Percentiles rank a stretch among this genome's conserved stretches.
Evolutionary conservation across 2,797 vertebrate species (phyloP).

Genomic region (Coilia nasus): DNA sequence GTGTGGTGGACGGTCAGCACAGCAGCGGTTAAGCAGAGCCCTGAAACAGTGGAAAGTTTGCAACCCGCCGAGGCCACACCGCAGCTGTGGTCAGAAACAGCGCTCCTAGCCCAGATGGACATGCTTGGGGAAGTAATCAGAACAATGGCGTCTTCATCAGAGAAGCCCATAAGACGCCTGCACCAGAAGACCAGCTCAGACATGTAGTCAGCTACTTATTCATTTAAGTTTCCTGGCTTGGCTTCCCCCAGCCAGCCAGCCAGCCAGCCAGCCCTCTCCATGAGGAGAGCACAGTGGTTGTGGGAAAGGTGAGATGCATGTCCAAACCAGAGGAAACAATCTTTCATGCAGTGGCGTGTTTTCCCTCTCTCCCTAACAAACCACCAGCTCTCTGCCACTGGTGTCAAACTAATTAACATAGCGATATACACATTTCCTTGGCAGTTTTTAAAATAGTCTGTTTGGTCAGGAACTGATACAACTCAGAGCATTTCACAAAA

Average conservation of each 20-base stretch:
- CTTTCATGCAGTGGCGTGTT: slow-evolving; percentile 41
- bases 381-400: too few relatives aligned
- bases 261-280: slow-evolving; percentile 51
- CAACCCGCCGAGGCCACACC: neutral
- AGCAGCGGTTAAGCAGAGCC: neutral
- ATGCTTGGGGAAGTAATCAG: slow-evolving; percentile 14
- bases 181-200: slow-evolving; percentile 63
- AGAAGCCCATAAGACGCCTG: slow-evolving; percentile 50
- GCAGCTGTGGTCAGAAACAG: neutral
- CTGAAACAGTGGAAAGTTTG: slow-evolving; percentile 12
- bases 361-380: neutral
- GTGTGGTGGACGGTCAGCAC: slow-evolving; percentile 1
- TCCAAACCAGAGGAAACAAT: slow-evolving; percentile 62
- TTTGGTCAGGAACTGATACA: neutral
- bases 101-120: slow-evolving; percentile 9
- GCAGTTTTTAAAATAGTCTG: too few relatives aligned
- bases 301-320: slow-evolving; percentile 56
- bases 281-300: slow-evolving; percentile 38
- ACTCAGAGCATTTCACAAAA: neutral
- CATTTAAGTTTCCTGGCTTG: slow-evolving; percentile 63
- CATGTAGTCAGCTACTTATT: slow-evolving; percentile 64
- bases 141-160: slow-evolving; percentile 22
- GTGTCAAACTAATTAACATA: neutral
- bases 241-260: slow-evolving; percentile 48
- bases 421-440: too few relatives aligned